Evolutionary conservation across 1,140 invertebrate species (phyloP), one percentile per base, ranked within the genome.

Genomic region (Philopotamus ludificatus): DNA sequence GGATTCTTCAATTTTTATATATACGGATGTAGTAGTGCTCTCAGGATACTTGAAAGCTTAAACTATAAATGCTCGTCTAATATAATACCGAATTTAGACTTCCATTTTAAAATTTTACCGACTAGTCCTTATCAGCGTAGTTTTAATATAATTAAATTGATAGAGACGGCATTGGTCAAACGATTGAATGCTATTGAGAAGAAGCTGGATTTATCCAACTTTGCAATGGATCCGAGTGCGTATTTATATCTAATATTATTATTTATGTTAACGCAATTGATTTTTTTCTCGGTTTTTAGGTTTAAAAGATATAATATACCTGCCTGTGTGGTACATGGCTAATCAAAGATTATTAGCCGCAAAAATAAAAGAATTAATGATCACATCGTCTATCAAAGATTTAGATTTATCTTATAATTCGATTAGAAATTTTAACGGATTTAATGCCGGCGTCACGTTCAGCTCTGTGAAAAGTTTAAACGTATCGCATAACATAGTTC

Each of bases 331-430:
- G 51, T 65, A 65, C 22, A 10, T 20, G 8, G 67, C 47, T 21
- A 68, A 68, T 26, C 67, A 68, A 41, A 61, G 26, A 15, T 15
- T 68, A 10, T 18, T 68, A 7, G 45, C 47, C n/a, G 44, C 51
- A 3, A 28, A 44, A 25, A 61, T 68, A 1, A 51, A 55, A 42
- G 50, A 63, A 8, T 34, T 65, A 9, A 53, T 54, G 12, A 12
- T 57, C 1, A 28, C 50, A 10, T 28, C 39, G 22, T 4, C 44
- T 4, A 65, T 68, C 22, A 8, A 62, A 2, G 26, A 16, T 18
- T 25, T 68, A 18, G 23, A 62, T 59, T n/a, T 68, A 0, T 65
- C 62, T 10, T 39, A 42, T 0, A 68, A 68, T 47, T 22, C 18
- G 41, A 41, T 68, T 18, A 47, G 10, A 16, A 26, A 60, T 26